Evolutionary conservation across 2,113 vertebrate genomes (phyloP).

Genomic region (Seriola rivoliana): DNA sequence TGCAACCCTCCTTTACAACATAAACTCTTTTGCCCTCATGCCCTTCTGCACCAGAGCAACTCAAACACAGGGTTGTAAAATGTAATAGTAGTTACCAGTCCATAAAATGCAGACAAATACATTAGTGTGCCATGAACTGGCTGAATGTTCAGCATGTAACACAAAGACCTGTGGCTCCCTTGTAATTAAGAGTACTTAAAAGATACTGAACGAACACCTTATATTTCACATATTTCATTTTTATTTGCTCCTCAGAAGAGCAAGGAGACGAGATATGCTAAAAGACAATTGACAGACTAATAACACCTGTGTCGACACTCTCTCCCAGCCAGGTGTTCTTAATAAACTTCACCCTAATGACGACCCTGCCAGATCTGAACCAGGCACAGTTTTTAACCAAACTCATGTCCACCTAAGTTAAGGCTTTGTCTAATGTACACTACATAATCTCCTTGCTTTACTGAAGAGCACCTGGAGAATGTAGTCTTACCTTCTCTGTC

Average conservation of each 20-base stretch:
- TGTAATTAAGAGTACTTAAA: too few species aligned
- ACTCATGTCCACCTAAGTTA: conserved; percentile 12
- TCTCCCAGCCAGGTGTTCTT: conserved; percentile 3
- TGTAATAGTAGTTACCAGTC: not conserved
- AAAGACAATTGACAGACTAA: not conserved
- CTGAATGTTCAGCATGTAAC: not conserved
- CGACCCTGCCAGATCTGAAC: not conserved
- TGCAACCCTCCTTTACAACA: conserved; percentile 12
- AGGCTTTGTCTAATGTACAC: not conserved
- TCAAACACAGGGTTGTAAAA: not conserved
- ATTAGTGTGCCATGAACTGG: not conserved
- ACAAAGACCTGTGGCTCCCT: not conserved
- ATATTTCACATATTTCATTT: too few species aligned
- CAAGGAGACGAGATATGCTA: too few species aligned
- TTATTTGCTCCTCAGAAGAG: too few species aligned
- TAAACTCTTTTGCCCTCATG: not conserved
- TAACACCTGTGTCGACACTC: conserved; percentile 2
- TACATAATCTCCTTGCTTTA: not conserved
- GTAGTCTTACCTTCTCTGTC: not conserved
- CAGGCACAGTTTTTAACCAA: not conserved
- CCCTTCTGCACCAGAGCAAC: not conserved
- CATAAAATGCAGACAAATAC: not conserved
- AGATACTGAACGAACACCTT: too few species aligned
- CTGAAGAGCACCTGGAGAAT: not conserved
- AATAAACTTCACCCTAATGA: conserved; percentile 1